Evolutionary conservation across 1,140 invertebrate genomes (phyloP), one percentile per base, ranked within the genome.

Genomic region (Drosophila lowei): DNA sequence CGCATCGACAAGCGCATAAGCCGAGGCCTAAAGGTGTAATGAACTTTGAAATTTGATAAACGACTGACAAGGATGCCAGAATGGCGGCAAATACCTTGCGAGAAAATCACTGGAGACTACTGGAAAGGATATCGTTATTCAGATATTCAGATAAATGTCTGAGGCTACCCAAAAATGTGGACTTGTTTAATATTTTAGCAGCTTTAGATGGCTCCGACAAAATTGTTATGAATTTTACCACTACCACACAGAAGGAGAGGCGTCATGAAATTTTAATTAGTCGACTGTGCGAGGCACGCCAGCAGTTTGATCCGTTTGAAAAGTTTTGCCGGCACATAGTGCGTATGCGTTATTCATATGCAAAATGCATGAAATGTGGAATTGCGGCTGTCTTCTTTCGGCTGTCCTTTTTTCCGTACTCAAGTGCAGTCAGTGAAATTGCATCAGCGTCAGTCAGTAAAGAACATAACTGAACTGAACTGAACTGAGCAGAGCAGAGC

Each of bases 41-140:
- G 83, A 88, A 86, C 78, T 88, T 70, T 88, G 84, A 88, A 88
- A 88, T 88, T 78, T 83, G 78, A 88, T 88, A 88, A 88, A 88
- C 62, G 63, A 63, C 15, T 23, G 9, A 41, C 34, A 80, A 16
- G 30, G 38, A 46, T 2, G 50, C 44, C 8, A 34, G 6, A 15
- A 34, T 18, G 18, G 18, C 4, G 23, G 23, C 23, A 34, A n/a
- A 44, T 56, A 65, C 41, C 56, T 56, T 34, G 46, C 4, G 28
- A 47, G 48, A 11, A 43, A 38, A 38, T 38, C 34, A 38, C 34
- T 44, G 11, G 42, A 53, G 16, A 13, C 1, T 5, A 38, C 11
- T 5, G 34, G 11, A 38, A 38, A 38, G 13, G 34, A 38, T 38
- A 38, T 38, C 34, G 11, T 4, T 13, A 8, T 8, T 38, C 5